Evolutionary conservation across 2,113 vertebrate genomes (phyloP).

Genomic region (Nycticebus coucang): DNA sequence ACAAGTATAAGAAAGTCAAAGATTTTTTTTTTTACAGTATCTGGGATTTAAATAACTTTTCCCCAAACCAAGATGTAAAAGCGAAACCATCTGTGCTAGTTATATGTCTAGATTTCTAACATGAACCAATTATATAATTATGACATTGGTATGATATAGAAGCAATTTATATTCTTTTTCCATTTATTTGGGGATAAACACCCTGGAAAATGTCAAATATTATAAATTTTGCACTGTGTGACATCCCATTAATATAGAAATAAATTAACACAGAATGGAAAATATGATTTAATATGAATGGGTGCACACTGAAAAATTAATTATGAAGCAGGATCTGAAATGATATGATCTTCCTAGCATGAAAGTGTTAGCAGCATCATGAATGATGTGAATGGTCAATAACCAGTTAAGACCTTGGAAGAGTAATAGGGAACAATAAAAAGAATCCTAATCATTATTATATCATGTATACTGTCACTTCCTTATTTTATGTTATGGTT

Average conservation of each 20-base stretch:
- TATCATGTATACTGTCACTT: not conserved
- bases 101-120: not conserved
- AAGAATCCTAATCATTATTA: not conserved
- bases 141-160: not conserved
- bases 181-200: conserved; percentile 37
- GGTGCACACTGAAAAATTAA: not conserved
- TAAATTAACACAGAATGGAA: conserved; percentile 22
- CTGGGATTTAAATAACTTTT: not conserved
- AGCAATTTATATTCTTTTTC: not conserved
- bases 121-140: not conserved
- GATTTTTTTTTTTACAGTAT: not conserved
- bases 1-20: not conserved
- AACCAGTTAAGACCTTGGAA: not conserved
- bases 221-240: not conserved
- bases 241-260: conserved; percentile 33
- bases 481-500: conserved; percentile 1
- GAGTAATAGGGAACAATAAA: not conserved
- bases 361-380: not conserved
- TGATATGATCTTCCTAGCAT: not conserved
- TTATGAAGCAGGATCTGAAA: not conserved
- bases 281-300: not conserved
- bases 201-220: conserved; percentile 23
- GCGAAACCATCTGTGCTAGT: not conserved
- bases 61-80: conserved; percentile 10
- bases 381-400: not conserved